These are phyloP conservation scores for Ianthella basta DNA, from an alignment of 37 sponge, comb jelly and placozoan species.

Conservation along the genomic window DNA sequence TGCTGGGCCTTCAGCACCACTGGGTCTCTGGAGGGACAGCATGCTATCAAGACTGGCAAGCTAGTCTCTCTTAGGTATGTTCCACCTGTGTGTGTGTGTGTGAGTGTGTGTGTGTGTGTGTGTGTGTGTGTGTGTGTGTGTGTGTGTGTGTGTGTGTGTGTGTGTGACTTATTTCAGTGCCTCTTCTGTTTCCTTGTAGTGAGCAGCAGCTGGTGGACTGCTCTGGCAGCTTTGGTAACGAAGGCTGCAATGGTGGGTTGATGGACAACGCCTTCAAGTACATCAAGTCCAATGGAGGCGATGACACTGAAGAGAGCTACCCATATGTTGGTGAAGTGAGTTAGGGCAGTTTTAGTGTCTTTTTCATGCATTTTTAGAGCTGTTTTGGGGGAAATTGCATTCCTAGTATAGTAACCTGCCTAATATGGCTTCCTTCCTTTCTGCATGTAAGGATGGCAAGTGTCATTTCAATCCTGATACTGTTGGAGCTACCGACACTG, in stretches of 20 bases:
- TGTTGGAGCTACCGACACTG: slow-evolving; percentile 61
- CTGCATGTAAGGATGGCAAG: slow-evolving; percentile 53
- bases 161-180: no score
- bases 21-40: slow-evolving; percentile 96
- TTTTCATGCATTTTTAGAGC: not conserved
- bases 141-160: not conserved
- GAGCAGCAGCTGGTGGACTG: slow-evolving; percentile 89
- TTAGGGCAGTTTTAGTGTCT: not conserved
- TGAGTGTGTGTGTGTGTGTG: not conserved
- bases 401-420: no score
- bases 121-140: not conserved
- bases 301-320: slow-evolving; percentile 88
- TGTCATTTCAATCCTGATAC: slow-evolving; percentile 51
- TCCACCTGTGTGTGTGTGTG: not conserved
- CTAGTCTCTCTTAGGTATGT: slow-evolving; percentile 71
- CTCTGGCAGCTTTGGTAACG: slow-evolving; percentile 71
- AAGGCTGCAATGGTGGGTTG: slow-evolving; percentile 91
- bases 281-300: slow-evolving; percentile 74
- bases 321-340: slow-evolving; percentile 78
- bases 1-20: slow-evolving; percentile 97
- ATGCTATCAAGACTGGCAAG: slow-evolving; percentile 71
- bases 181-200: no score
- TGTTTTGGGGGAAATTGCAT: no score
- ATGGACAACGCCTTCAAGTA: slow-evolving; percentile 89
- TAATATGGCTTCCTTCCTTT: no score